Evolutionary conservation across 37 sponge, comb jelly and placozoan genomes (phyloP).

Genomic region (Cliona cf. orientalis): DNA sequence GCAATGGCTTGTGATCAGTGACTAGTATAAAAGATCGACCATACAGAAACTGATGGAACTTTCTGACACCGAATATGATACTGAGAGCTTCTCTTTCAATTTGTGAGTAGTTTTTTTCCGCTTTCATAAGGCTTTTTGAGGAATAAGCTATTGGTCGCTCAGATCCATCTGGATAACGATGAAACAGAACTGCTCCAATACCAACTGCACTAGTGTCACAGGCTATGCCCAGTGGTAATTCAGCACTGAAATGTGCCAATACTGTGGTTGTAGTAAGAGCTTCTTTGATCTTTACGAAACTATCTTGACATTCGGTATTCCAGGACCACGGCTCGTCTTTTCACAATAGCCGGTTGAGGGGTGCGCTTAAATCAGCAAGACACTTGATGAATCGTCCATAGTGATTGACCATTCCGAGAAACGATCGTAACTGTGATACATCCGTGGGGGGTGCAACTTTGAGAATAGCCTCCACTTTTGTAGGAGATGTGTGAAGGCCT

Average conservation of each 20-base stretch:
- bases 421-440: too few species aligned
- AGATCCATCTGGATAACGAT: background rate
- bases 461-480: too few species aligned
- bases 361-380: constrained; percentile 3
- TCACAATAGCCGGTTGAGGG: background rate
- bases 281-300: constrained; percentile 10
- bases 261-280: constrained; percentile 4
- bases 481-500: background rate
- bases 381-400: background rate
- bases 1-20: too few species aligned
- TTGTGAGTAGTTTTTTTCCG: background rate
- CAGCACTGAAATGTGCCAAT: background rate
- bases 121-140: background rate
- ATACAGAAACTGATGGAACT: background rate
- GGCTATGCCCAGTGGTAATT: background rate
- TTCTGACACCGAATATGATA: background rate
- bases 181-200: constrained; percentile 13
- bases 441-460: too few species aligned
- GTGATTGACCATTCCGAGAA: too few species aligned
- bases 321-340: constrained; percentile 3
- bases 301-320: background rate
- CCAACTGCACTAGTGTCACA: constrained; percentile 12
- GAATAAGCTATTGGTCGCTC: background rate
- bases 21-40: background rate
- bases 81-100: too few species aligned